Percentiles rank a stretch among this genome's conserved stretches.
Conservation (phyloP, 2,113 vertebrate species). For the Vidua chalybeata region DNA sequence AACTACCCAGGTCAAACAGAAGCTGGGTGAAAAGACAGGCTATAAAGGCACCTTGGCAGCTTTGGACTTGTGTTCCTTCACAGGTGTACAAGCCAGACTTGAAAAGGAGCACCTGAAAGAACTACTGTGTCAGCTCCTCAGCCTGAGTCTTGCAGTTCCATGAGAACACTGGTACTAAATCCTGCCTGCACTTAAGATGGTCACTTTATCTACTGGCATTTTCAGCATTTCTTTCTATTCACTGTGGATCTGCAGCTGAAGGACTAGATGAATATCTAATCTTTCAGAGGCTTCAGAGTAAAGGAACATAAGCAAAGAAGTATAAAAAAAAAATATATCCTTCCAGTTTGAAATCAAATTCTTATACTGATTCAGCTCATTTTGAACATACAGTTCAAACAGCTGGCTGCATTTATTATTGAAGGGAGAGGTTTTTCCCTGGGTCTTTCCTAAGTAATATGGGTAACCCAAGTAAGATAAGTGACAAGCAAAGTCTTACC, state of each 20-base stretch:
- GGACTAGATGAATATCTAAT: background rate
- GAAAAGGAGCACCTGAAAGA: background rate
- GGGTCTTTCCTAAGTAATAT: background rate
- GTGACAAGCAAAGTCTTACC: conserved; percentile 25
- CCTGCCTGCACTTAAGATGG: background rate
- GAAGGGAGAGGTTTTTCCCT: background rate
- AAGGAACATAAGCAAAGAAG: background rate
- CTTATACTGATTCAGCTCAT: background rate
- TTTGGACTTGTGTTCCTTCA: background rate
- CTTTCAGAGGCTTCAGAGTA: background rate
- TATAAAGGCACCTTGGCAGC: background rate
- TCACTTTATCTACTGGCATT: background rate
- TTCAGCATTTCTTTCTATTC: background rate
- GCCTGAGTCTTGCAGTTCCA: background rate
- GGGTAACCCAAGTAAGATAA: background rate
- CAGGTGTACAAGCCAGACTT: background rate
- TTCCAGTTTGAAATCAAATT: background rate
- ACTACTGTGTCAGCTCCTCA: background rate
- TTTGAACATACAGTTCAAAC: background rate
- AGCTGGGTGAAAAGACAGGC: background rate
- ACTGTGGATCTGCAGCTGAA: background rate
- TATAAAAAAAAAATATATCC: background rate
- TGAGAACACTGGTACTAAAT: background rate
- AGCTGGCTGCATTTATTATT: background rate
- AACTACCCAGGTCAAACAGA: background rate